Conservation (phyloP, 2,797 vertebrate genomes). For the Lepus oiostolus region DNA sequence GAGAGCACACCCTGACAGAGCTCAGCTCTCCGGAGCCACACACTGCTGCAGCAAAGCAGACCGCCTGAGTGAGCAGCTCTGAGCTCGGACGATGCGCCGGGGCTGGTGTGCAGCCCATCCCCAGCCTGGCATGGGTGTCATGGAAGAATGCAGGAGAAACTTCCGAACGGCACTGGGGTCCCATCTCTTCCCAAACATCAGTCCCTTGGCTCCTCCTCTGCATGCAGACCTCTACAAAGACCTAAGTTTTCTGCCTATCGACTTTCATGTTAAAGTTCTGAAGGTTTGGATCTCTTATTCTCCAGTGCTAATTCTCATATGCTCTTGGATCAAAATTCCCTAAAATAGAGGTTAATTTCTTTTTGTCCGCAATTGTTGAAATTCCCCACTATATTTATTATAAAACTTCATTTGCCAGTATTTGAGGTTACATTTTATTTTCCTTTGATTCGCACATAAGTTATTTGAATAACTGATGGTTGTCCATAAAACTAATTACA, state of each 20-base stretch:
- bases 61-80: constrained; percentile 6
- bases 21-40: neutral
- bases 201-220: neutral
- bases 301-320: neutral
- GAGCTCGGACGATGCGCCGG: neutral
- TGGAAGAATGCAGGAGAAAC: neutral
- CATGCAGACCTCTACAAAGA: neutral
- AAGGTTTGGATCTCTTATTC: neutral
- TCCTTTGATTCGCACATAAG: constrained; percentile 35
- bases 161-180: neutral
- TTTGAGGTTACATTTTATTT: constrained; percentile 31
- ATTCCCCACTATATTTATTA: neutral
- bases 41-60: neutral
- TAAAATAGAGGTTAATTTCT: constrained; percentile 3
- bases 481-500: constrained; percentile 12
- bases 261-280: constrained; percentile 4
- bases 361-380: neutral
- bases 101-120: neutral
- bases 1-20: neutral
- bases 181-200: neutral
- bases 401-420: constrained; percentile 13
- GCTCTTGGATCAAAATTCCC: neutral
- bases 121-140: neutral
- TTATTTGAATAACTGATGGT: constrained; percentile 3
- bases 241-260: neutral